Evolutionary conservation across 37 sponge, comb jelly and placozoan species (phyloP).

Genomic region (Aphrocallistes beatrix): DNA sequence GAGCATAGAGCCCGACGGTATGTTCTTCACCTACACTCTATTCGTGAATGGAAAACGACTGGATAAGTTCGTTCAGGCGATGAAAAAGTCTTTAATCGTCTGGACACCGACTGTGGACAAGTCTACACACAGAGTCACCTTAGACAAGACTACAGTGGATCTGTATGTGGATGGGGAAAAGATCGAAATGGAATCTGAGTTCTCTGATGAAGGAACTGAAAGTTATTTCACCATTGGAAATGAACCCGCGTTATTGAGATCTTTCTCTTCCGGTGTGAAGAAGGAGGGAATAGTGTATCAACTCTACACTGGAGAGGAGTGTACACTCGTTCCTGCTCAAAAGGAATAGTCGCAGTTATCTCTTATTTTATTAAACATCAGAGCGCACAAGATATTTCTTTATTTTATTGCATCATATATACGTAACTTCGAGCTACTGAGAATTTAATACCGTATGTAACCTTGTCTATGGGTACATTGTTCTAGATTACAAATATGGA

Average conservation of each 20-base stretch:
- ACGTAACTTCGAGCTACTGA: too few relatives aligned
- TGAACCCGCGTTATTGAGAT: slow-evolving; percentile 39
- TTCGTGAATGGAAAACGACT: slow-evolving; percentile 65
- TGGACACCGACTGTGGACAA: slow-evolving; percentile 57
- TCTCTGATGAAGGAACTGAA: slow-evolving; percentile 75
- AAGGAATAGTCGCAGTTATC: too few relatives aligned
- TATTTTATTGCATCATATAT: too few relatives aligned
- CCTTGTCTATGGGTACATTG: too few relatives aligned
- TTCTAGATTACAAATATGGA: too few relatives aligned
- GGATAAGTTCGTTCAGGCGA: slow-evolving; percentile 61
- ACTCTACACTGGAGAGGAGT: slow-evolving; percentile 36
- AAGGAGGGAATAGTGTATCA: slow-evolving; percentile 64
- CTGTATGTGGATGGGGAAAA: slow-evolving; percentile 79
- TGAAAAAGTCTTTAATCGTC: slow-evolving; percentile 60
- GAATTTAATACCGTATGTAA: too few relatives aligned
- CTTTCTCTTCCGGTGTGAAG: slow-evolving; percentile 66
- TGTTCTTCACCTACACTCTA: slow-evolving; percentile 60
- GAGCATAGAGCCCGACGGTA: slow-evolving; percentile 47
- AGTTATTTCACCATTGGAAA: slow-evolving; percentile 61
- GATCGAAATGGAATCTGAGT: slow-evolving; percentile 79
- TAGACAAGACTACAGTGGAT: slow-evolving; percentile 63
- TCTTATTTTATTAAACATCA: too few relatives aligned
- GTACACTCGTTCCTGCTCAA: neutral
- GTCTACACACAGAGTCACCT: slow-evolving; percentile 64
- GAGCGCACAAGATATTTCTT: too few relatives aligned